Evolutionary conservation across 2,797 vertebrate genomes (phyloP).

Genomic region (Crax fasciolata): DNA sequence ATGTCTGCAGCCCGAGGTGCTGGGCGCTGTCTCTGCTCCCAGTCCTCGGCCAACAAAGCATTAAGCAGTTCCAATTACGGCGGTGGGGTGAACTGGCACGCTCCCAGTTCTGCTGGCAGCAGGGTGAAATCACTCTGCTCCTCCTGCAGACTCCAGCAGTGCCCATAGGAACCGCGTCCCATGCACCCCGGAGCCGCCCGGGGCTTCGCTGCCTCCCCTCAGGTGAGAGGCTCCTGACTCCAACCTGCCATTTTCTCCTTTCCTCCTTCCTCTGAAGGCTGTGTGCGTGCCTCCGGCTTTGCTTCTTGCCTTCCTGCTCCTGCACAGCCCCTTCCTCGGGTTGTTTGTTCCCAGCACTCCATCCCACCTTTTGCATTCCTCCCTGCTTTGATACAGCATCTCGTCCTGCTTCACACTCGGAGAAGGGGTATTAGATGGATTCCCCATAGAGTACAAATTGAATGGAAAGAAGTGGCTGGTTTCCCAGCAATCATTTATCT

Average conservation of each 20-base stretch:
- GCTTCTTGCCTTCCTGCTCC: slow-evolving; percentile 20
- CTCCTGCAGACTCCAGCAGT: background rate
- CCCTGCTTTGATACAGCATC: slow-evolving; percentile 74
- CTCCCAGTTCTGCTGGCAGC: background rate
- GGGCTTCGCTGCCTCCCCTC: background rate
- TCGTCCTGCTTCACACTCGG: slow-evolving; percentile 71
- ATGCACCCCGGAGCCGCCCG: background rate
- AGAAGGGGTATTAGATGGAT: slow-evolving; percentile 78
- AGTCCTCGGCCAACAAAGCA: background rate
- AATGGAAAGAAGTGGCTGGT: slow-evolving; percentile 77
- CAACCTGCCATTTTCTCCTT: slow-evolving; percentile 50
- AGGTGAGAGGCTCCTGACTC: background rate
- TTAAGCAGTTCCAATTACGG: background rate
- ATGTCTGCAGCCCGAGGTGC: background rate
- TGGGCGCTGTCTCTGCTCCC: background rate
- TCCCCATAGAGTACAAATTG: slow-evolving; percentile 79
- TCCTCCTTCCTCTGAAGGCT: slow-evolving; percentile 4
- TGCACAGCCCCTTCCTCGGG: background rate
- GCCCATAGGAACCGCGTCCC: background rate
- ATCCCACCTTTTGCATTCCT: slow-evolving; percentile 80
- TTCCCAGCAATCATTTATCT: slow-evolving; percentile 76
- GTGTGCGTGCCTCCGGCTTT: slow-evolving; percentile 27
- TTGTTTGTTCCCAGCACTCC: slow-evolving; percentile 67
- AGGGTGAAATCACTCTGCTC: background rate
- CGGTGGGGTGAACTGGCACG: background rate